Evolutionary conservation across 2,113 vertebrate genomes (phyloP).

Genomic region (human (Homo sapiens)): DNA sequence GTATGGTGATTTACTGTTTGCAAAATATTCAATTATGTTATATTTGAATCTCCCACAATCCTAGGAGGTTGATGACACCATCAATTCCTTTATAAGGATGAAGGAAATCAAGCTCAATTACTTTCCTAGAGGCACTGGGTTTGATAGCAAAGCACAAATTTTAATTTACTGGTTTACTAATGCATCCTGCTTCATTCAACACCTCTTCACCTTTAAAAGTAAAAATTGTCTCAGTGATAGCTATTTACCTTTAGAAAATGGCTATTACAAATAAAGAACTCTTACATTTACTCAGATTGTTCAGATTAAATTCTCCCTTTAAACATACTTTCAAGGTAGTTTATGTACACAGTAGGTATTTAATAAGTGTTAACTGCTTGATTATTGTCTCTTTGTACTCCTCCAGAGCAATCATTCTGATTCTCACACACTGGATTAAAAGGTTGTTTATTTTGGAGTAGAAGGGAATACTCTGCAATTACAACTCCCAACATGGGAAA

Average conservation of each 20-base stretch:
- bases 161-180: not conserved
- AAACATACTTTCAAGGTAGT: not conserved
- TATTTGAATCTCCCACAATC: slow-evolving; percentile 3
- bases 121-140: not conserved
- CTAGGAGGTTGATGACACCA: not conserved
- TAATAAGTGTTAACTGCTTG: slow-evolving; percentile 2
- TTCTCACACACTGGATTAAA: slow-evolving; percentile 10
- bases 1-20: not conserved
- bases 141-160: not conserved
- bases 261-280: not conserved
- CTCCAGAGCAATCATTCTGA: slow-evolving; percentile 20
- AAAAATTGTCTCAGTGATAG: not conserved
- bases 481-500: not conserved
- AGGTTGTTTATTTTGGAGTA: not conserved
- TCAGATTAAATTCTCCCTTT: not conserved
- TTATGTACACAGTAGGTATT: not conserved
- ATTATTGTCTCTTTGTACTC: not conserved
- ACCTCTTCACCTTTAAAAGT: not conserved
- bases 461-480: not conserved
- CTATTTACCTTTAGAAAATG: slow-evolving; percentile 3
- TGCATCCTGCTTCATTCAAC: not conserved
- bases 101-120: not conserved
- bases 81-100: not conserved
- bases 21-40: not conserved
- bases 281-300: slow-evolving; percentile 28